Evolutionary conservation across 2,113 vertebrate genomes (phyloP).

Genomic region (Nettapus auritus): DNA sequence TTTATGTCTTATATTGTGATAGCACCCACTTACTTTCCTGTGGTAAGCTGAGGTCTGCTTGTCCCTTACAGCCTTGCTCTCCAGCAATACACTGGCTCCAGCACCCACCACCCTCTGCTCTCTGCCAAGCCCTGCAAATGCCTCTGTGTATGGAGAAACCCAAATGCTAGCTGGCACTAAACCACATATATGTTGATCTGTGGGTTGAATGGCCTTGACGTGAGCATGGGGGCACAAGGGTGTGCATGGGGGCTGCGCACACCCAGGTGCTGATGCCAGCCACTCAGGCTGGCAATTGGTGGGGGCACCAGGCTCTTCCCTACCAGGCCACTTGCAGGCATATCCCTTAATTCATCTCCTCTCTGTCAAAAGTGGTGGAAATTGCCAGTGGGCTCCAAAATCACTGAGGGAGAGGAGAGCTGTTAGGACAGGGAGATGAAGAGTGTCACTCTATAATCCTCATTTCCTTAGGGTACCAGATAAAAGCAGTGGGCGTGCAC

Average conservation of each 20-base stretch:
- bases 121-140: not conserved
- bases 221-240: not conserved
- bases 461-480: not conserved
- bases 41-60: not conserved
- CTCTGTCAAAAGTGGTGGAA: not conserved
- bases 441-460: not conserved
- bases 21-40: not conserved
- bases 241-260: not conserved
- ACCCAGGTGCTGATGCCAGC: not conserved
- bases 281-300: not conserved
- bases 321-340: rapidly evolving
- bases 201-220: not conserved
- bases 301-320: not conserved
- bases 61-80: not conserved
- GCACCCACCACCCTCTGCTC: not conserved
- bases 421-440: not conserved
- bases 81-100: not conserved
- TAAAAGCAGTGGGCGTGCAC: not conserved
- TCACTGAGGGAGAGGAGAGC: not conserved
- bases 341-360: not conserved
- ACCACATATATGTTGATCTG: rapidly evolving
- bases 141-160: not conserved
- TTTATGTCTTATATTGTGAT: not conserved
- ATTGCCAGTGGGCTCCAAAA: not conserved
- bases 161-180: rapidly evolving